Base-by-base conservation (phyloP, 2,113 vertebrate genomes). In the Pedetes capensis region DNA sequence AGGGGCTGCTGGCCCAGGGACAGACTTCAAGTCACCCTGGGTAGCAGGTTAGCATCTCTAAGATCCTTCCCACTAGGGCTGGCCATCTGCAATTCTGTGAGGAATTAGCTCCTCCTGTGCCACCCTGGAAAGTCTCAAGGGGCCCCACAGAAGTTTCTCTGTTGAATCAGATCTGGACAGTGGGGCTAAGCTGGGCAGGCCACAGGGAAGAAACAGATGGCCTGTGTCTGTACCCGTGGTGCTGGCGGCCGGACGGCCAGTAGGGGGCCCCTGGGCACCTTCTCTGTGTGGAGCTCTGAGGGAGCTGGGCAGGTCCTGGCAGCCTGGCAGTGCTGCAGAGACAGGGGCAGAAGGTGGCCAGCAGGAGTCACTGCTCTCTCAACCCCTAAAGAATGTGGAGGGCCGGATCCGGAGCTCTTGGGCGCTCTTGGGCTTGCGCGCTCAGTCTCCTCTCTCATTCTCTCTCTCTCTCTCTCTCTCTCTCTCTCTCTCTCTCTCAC, bases 221-320 rank as follows among this genome's bases (percentile, higher is more conserved):
- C 68, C 32, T 8, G 11, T 2, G 4, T 25, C 2, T 0, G 49
- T 5, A 42, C 25, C 42, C 44, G 23, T 16, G 61, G 49, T 82
- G 95, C 87, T 92, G 92, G 64, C 8, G 23, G 13, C 57, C 34
- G 1, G 25, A n/a, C 0, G 3, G 51, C 97, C 96, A 93, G 96
- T 81, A 97, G 97, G 96, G 96, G 94, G 96, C 91, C 81, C 96
- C 93, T 39, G 81, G 78, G 91, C 27, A 94, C 83, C 75, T 96
- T 92, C 49, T 89, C 84, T 66, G 42, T 18, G 0, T 0, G 0
- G 78, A 75, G 32, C 86, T 93, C 66, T 22, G 7, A 18, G 55
- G 37, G 51, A 95, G 51, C 51, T 0, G 7, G 69, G 34, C 39
- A 23, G 42, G 23, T 84, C n/a, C 17, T n/a, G 44, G 76, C 82